Percentiles rank a stretch among this genome's conserved stretches.
Evolutionary conservation across 2,113 vertebrate species (phyloP).

Genomic region (Turnix velox): DNA sequence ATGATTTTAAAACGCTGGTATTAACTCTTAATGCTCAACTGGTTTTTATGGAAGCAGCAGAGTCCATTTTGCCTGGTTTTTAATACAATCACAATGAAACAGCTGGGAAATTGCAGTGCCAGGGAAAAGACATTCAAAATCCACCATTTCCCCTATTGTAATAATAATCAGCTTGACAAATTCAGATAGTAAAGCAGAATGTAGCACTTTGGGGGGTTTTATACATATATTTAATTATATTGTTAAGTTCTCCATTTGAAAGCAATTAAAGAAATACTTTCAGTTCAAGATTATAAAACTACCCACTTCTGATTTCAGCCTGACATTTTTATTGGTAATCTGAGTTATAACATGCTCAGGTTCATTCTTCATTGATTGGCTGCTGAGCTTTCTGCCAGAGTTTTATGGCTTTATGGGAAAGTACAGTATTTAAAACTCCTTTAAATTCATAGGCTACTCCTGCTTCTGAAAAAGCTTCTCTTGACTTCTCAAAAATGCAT

Average conservation of each 20-base stretch:
- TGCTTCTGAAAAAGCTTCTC: conserved; percentile 76
- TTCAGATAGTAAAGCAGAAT: conserved; percentile 73
- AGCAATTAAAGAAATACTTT: conserved; percentile 77
- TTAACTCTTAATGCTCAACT: conserved; percentile 74
- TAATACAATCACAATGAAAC: conserved; percentile 76
- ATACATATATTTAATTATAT: conserved; percentile 73
- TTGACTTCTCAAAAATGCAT: conserved; percentile 69
- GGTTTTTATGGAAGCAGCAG: conserved; percentile 72
- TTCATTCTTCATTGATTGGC: conserved; percentile 74
- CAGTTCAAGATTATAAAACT: conserved; percentile 72
- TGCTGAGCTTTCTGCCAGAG: conserved; percentile 71
- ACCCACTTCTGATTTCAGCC: conserved; percentile 71
- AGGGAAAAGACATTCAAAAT: conserved; percentile 76
- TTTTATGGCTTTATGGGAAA: conserved; percentile 78
- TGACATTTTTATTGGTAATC: conserved; percentile 83
- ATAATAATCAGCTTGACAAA: conserved; percentile 72
- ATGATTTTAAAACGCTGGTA: conserved; percentile 63
- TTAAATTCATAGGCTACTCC: conserved; percentile 74
- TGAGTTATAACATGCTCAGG: conserved; percentile 78
- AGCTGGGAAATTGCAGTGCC: conserved; percentile 73
- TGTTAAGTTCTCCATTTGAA: conserved; percentile 75
- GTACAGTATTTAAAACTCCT: conserved; percentile 74
- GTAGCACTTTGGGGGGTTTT: conserved; percentile 65
- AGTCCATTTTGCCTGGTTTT: conserved; percentile 75
- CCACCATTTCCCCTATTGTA: conserved; percentile 75